phyloP scores from a whole-genome alignment of 2,113 vertebrate genomes.

The Hippocampus comes region DNA sequence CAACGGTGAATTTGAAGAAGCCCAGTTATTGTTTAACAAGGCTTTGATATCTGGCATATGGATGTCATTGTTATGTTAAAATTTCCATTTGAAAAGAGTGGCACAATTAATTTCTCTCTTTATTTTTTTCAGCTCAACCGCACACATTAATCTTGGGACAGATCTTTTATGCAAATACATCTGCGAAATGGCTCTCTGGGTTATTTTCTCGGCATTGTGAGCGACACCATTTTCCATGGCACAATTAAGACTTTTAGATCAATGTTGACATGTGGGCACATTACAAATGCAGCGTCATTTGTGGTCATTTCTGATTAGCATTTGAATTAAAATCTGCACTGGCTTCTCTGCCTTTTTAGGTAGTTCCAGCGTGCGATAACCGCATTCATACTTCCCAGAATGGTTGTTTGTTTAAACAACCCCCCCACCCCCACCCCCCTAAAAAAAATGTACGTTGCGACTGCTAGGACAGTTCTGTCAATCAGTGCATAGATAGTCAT shows the following conservation, averaged over 20 bases:
- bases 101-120: background rate
- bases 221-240: background rate
- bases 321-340: background rate
- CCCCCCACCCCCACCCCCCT: too few relatives aligned
- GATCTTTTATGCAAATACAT: background rate
- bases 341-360: background rate
- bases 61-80: slow-evolving; percentile 9
- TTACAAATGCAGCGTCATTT: background rate
- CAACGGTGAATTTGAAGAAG: background rate
- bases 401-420: background rate
- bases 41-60: slow-evolving; percentile 12
- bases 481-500: background rate
- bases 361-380: background rate
- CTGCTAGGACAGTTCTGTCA: background rate
- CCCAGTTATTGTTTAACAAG: background rate
- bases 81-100: slow-evolving; percentile 4
- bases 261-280: background rate
- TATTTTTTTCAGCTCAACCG: slow-evolving; percentile 10
- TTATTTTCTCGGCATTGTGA: background rate
- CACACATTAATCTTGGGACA: background rate
- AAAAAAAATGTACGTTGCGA: background rate
- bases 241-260: background rate
- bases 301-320: background rate
- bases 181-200: background rate
- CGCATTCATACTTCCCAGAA: background rate